Percentiles rank a stretch among this genome's conserved stretches.
Conservation (phyloP, 1,140 invertebrate species). For the Nilaparvata lugens region DNA sequence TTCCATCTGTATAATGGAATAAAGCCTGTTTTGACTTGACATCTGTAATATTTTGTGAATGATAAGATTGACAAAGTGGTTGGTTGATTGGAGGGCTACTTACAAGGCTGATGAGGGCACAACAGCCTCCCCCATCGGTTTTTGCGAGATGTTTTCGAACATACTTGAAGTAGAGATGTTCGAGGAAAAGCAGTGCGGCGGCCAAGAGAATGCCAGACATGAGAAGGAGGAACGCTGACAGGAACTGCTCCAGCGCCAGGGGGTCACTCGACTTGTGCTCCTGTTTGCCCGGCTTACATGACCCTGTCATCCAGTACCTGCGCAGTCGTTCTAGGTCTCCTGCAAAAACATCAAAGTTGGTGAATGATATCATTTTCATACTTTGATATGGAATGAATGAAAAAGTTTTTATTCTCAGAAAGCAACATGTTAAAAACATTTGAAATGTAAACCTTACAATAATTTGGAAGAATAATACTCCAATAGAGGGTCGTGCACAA, state of each 20-base stretch:
- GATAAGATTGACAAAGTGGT: too few relatives aligned
- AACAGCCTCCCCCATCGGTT: conserved; percentile 79
- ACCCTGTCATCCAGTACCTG: conserved; percentile 95
- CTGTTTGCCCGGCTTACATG: conserved; percentile 86
- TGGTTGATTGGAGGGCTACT: conserved; percentile 27
- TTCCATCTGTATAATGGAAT: too few relatives aligned
- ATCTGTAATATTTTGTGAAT: too few relatives aligned
- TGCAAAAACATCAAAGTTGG: conserved; percentile 30
- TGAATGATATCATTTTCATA: too few relatives aligned
- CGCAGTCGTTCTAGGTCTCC: conserved; percentile 87
- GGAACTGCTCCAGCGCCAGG: conserved; percentile 91
- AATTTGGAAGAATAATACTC: too few relatives aligned
- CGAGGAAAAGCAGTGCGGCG: conserved; percentile 72
- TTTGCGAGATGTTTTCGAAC: conserved; percentile 77
- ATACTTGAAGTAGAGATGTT: conserved; percentile 92
- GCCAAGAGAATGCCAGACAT: conserved; percentile 88
- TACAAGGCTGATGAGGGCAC: conserved; percentile 80
- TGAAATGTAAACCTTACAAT: too few relatives aligned
- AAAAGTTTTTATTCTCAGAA: too few relatives aligned
- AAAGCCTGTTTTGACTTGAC: too few relatives aligned
- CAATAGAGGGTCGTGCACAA: too few relatives aligned
- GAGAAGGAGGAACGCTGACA: conserved; percentile 91
- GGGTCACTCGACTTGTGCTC: conserved; percentile 85
- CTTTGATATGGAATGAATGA: too few relatives aligned
- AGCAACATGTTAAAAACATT: too few relatives aligned